Conservation (phyloP, 1,140 invertebrate species). For the Daktulosphaira vitifoliae region DNA sequence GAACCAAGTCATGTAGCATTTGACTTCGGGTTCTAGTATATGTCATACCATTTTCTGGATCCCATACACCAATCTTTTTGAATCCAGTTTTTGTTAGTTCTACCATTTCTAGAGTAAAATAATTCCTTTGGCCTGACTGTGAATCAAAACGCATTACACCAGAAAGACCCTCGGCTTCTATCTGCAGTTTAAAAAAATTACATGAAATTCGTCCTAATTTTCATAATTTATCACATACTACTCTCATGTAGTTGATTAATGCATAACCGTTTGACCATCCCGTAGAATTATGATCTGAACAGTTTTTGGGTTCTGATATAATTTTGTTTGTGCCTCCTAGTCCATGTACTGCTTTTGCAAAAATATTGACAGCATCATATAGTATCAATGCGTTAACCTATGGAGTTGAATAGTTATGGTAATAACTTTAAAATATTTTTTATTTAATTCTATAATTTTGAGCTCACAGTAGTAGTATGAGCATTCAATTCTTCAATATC, state of each 20-base stretch:
- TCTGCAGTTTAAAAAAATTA: conserved; percentile 47
- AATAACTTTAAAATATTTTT: too few species aligned
- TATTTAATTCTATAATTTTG: too few species aligned
- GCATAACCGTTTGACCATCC: conserved; percentile 91
- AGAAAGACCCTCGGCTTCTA: conserved; percentile 82
- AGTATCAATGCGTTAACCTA: conserved; percentile 82
- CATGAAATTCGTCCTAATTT: too few species aligned
- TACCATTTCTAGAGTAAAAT: conserved; percentile 83
- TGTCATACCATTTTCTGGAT: conserved; percentile 76
- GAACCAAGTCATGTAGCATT: conserved; percentile 43
- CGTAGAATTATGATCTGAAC: conserved; percentile 63
- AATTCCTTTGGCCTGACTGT: conserved; percentile 74
- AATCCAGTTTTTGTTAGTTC: conserved; percentile 72
- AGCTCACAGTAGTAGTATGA: conserved; percentile 45
- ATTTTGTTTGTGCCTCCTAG: conserved; percentile 82
- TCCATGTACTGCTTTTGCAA: conserved; percentile 82
- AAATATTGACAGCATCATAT: conserved; percentile 90
- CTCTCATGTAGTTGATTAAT: conserved; percentile 95
- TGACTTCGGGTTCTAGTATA: conserved; percentile 82
- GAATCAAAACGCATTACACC: conserved; percentile 92
- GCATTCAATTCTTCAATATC: neutral
- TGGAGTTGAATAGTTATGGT: too few species aligned
- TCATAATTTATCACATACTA: conserved; percentile 52
- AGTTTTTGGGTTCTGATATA: conserved; percentile 75
- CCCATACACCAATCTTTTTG: conserved; percentile 82